These are phyloP conservation scores for Eupithecia pulchellata DNA, from an alignment of 2,888 invertebrate genomes.

Conservation along the genomic window DNA sequence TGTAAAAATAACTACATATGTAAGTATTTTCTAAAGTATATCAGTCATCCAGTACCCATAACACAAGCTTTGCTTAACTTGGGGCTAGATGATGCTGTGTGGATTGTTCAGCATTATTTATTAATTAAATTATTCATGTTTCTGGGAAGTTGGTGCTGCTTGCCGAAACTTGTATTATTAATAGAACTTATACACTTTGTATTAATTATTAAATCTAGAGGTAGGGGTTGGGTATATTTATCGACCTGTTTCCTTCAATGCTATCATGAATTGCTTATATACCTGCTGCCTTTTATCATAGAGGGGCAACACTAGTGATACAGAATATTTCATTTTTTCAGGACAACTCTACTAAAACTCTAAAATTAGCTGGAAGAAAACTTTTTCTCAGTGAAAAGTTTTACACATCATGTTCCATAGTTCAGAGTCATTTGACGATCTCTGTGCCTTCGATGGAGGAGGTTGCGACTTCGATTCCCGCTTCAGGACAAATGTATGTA, in stretches of 20 bases:
- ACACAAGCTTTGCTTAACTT: no score
- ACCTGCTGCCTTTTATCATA: background rate
- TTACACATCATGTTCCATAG: background rate
- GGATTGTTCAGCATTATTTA: no score
- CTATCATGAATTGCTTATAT: background rate
- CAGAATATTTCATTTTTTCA: background rate
- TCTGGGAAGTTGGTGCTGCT: slow-evolving; percentile 2
- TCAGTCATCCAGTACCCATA: no score
- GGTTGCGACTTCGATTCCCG: no score
- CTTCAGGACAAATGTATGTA: no score
- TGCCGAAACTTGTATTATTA: slow-evolving; percentile 4
- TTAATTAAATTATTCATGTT: slow-evolving; percentile 33
- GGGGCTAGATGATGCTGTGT: no score
- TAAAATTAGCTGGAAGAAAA: background rate
- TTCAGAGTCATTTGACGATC: no score
- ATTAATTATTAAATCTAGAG: slow-evolving; percentile 3
- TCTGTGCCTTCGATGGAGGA: no score
- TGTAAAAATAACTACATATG: no score
- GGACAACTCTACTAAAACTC: background rate
- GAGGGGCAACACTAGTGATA: no score
- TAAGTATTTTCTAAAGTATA: no score
- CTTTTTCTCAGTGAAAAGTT: background rate
- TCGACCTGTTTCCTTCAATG: background rate
- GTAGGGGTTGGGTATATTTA: background rate
- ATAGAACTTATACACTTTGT: background rate